Percentiles rank a stretch among this genome's conserved stretches.
Evolutionary conservation across 2,888 invertebrate species (phyloP).

Genomic region (Caenorhabditis afra): DNA sequence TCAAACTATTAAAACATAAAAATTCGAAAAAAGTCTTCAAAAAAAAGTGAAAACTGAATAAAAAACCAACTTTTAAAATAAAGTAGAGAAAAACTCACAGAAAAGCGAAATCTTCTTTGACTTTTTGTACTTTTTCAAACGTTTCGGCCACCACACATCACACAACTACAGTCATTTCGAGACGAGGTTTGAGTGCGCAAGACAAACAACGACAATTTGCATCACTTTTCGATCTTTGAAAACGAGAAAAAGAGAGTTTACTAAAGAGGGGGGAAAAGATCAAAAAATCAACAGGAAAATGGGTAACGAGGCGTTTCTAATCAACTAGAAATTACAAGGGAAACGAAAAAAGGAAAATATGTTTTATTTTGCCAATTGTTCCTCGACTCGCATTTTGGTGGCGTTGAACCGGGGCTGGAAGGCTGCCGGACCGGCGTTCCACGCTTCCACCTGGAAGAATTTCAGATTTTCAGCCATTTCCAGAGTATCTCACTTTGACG

Average conservation of each 20-base stretch:
- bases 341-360: slow-evolving; percentile 6
- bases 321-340: too few relatives aligned
- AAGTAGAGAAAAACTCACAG: too few relatives aligned
- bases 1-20: too few relatives aligned
- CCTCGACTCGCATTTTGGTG: slow-evolving; percentile 54
- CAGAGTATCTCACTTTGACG: slow-evolving; percentile 62
- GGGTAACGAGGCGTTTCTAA: too few relatives aligned
- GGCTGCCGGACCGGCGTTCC: slow-evolving; percentile 74
- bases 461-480: not conserved
- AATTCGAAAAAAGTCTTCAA: too few relatives aligned
- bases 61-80: too few relatives aligned
- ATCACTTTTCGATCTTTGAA: not conserved
- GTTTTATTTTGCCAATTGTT: slow-evolving; percentile 45
- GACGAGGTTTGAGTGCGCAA: not conserved
- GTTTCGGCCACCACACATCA: not conserved
- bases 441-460: slow-evolving; percentile 72
- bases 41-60: too few relatives aligned
- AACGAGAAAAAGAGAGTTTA: not conserved
- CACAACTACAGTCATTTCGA: not conserved
- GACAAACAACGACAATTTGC: not conserved
- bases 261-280: not conserved
- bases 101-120: too few relatives aligned
- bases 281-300: not conserved
- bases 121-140: too few relatives aligned
- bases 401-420: slow-evolving; percentile 67